Percentiles rank a stretch among this genome's conserved stretches.
Conservation (phyloP, 92 coral and sea anemone genomes). For the Isaurus tuberculatus region DNA sequence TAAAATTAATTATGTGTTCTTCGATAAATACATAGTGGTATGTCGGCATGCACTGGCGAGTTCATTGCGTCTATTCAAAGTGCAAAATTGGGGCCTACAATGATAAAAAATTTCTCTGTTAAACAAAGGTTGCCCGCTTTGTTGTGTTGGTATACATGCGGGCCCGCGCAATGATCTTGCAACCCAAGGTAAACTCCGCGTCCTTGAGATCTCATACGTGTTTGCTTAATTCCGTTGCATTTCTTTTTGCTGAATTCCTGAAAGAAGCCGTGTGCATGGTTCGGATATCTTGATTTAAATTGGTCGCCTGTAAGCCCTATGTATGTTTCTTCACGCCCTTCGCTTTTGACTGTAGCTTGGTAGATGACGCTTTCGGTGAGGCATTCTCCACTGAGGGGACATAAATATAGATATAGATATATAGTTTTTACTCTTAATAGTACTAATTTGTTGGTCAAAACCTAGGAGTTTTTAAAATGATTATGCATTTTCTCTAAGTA, state of each 20-base stretch:
- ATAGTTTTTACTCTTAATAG: no score
- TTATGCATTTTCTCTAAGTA: no score
- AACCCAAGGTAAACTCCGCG: not conserved
- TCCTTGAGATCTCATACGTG: not conserved
- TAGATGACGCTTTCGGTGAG: not conserved
- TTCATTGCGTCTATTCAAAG: not conserved
- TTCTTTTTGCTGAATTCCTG: not conserved
- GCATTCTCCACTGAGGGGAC: constrained; percentile 1
- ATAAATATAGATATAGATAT: not conserved
- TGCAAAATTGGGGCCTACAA: not conserved
- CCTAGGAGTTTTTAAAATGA: no score
- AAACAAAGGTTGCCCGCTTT: not conserved
- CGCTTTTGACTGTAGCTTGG: constrained; percentile 7
- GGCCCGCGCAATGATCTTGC: not conserved
- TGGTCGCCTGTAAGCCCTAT: not conserved
- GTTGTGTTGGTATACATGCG: not conserved
- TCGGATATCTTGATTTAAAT: not conserved
- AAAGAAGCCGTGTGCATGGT: constrained; percentile 6
- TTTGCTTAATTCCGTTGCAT: not conserved
- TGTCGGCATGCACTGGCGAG: no score
- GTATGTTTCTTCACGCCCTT: not conserved
- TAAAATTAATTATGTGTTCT: not conserved
- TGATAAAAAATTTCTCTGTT: not conserved
- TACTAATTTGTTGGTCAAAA: no score
- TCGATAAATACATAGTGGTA: not conserved